phyloP scores from a whole-genome alignment of 2,113 vertebrate genomes.

The Nibea albiflora region DNA sequence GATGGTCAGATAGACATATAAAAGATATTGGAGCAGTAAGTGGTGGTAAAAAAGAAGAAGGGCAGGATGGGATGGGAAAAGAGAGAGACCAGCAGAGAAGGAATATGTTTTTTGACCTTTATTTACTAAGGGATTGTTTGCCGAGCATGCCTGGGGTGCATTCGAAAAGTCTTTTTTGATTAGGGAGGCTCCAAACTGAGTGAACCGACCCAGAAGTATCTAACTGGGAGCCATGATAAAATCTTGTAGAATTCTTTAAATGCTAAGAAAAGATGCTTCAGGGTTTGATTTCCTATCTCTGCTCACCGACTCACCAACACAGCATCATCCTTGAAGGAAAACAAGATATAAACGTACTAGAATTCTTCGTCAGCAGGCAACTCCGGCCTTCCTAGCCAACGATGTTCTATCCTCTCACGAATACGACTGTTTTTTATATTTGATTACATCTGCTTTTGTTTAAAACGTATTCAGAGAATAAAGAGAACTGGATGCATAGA shows the following conservation, averaged over 20 bases:
- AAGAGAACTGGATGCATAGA: neutral
- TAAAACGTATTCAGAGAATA: neutral
- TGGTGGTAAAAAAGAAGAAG: neutral
- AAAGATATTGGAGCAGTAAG: constrained; percentile 31
- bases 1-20: neutral
- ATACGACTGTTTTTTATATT: neutral
- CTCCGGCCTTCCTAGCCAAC: neutral
- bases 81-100: constrained; percentile 15
- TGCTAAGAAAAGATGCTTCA: neutral
- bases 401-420: neutral
- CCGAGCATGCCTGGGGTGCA: constrained; percentile 20
- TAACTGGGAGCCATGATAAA: constrained; percentile 41
- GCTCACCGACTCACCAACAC: neutral
- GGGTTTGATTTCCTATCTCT: constrained; percentile 10
- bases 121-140: constrained; percentile 47
- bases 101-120: constrained; percentile 45
- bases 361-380: neutral
- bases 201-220: constrained; percentile 43
- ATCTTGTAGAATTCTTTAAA: constrained; percentile 19
- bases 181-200: constrained; percentile 38
- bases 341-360: neutral
- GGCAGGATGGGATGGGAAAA: neutral
- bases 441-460: neutral
- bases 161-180: constrained; percentile 49
- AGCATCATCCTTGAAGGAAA: neutral